phyloP scores from a whole-genome alignment of 92 coral and sea anemone species.

The Phymanthus crucifer region DNA sequence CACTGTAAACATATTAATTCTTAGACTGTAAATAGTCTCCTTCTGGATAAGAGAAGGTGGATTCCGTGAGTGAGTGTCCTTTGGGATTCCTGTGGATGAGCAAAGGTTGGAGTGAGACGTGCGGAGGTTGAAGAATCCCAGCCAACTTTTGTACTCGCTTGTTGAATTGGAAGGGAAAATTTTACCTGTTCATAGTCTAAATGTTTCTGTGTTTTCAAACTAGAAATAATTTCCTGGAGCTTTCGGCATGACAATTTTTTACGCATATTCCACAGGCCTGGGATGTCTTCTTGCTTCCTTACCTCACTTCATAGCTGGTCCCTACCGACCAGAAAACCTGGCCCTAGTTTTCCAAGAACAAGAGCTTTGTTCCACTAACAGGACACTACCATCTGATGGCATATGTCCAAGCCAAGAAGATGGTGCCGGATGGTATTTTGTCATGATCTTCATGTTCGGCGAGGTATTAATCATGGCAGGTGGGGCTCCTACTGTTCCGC shows the following conservation, averaged over 20 bases:
- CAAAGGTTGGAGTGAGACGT: no score
- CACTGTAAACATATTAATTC: no score
- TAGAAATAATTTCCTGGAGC: background rate
- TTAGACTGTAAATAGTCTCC: no score
- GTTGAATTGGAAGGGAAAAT: no score
- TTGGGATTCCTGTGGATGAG: no score
- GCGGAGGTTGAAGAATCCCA: no score
- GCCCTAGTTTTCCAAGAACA: constrained; percentile 26
- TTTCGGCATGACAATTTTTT: background rate
- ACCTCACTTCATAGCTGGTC: constrained; percentile 64
- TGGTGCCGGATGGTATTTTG: constrained; percentile 64
- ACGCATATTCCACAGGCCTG: constrained; percentile 40
- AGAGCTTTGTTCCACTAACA: constrained; percentile 27
- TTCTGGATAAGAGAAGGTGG: no score
- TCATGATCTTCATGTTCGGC: constrained; percentile 59
- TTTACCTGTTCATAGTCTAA: no score
- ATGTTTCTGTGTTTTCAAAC: no score
- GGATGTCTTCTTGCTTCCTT: constrained; percentile 55
- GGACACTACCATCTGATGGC: constrained; percentile 26
- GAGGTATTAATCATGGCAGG: constrained; percentile 78
- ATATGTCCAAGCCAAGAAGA: constrained; percentile 26
- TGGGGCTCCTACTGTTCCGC: constrained; percentile 62
- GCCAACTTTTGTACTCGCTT: no score
- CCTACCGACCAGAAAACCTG: constrained; percentile 50
- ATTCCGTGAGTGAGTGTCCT: no score